Base-by-base conservation (phyloP, 2,113 vertebrate species). In the Halichoerus grypus region DNA sequence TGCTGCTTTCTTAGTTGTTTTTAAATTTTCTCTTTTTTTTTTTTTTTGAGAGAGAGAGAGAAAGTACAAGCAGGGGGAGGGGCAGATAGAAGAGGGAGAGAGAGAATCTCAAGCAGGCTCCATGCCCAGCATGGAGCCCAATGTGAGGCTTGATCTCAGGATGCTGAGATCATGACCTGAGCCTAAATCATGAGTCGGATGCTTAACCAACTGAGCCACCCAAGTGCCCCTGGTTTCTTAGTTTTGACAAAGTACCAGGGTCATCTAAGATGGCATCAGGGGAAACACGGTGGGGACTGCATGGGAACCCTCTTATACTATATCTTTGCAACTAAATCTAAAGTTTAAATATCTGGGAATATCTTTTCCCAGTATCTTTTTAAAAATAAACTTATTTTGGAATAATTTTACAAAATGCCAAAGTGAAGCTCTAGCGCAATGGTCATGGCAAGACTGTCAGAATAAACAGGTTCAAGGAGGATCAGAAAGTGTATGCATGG, bases 241-340 rank as follows among this genome's bases (percentile, higher is more conserved):
- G 46, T 28, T 36, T 5, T 86, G 71, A 71, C 16, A 9, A 82
- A 74, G 33, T 1, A 46, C 55, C 65, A 28, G 5, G 7, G 26
- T 16, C 33, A 4, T n/a, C 24, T 7, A 5, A 16, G 65, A 16
- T 28, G 39, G 22, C 1, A 4, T 13, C 2, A 5, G 26, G 21
- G 21, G 8, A 46, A 46, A 26, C 1, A 2, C 26, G 24, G 9
- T 13, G 1, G n/a, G 28, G 9, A 11, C 28, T 15, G 1, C 14
- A 7, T 0, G 1, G 65, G 3, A 31, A 59, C 71, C 13, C 63
- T 46, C 61, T 28, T 42, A 15, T 55, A 13, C 3, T 7, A 4
- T 11, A 13, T 33, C 57, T 63, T 6, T 22, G 21, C 26, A 46
- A 53, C 28, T 31, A 31, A 31, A 36, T 18, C 61, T 39, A 5